phyloP scores from a whole-genome alignment of 2,888 invertebrate species.

The Macrosoma leucophasiata region DNA sequence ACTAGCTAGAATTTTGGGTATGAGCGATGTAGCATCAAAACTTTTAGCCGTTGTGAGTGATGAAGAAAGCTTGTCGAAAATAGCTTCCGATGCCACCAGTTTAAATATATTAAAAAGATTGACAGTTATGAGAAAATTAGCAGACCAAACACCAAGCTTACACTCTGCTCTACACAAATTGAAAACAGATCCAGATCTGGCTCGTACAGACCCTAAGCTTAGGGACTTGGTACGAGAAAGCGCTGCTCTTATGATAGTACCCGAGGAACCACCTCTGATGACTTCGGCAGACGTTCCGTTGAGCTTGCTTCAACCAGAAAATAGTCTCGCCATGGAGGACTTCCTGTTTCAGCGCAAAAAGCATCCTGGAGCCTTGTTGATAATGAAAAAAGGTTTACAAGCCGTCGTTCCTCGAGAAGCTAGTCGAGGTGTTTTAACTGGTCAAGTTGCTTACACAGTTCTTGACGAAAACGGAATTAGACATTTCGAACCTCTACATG shows the following conservation, averaged over 20 bases:
- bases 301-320: slow-evolving; percentile 79
- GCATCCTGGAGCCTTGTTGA: slow-evolving; percentile 78
- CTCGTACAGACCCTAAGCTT: slow-evolving; percentile 80
- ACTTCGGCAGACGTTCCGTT: slow-evolving; percentile 83
- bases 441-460: slow-evolving; percentile 84
- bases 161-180: slow-evolving; percentile 78
- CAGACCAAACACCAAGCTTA: slow-evolving; percentile 79
- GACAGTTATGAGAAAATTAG: slow-evolving; percentile 82
- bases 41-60: slow-evolving; percentile 72
- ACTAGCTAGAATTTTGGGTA: slow-evolving; percentile 81
- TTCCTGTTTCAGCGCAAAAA: slow-evolving; percentile 78
- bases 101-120: slow-evolving; percentile 81
- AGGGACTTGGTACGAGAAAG: slow-evolving; percentile 83
- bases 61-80: slow-evolving; percentile 70
- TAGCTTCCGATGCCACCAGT: slow-evolving; percentile 76
- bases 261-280: slow-evolving; percentile 75
- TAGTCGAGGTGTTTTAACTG: slow-evolving; percentile 82
- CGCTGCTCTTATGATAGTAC: slow-evolving; percentile 81
- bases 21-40: slow-evolving; percentile 77
- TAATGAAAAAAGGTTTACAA: slow-evolving; percentile 83
- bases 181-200: slow-evolving; percentile 79
- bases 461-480: slow-evolving; percentile 85
- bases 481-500: slow-evolving; percentile 85
- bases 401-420: slow-evolving; percentile 86
- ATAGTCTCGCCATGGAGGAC: slow-evolving; percentile 85